phyloP scores from a whole-genome alignment of 2,888 invertebrate genomes.

The Coronaproctus castanopsis region DNA sequence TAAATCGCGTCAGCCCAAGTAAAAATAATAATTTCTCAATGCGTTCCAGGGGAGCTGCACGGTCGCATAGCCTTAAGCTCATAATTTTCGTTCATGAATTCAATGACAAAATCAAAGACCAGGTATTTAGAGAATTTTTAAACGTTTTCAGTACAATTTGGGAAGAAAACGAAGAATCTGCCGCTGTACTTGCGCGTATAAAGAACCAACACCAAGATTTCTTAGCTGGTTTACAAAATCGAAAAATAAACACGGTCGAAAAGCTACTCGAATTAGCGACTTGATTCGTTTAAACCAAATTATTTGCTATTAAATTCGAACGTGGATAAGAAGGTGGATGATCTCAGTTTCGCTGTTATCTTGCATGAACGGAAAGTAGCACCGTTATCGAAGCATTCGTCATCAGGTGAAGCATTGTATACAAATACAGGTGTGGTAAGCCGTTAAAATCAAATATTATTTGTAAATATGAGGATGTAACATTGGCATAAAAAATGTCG shows the following conservation, averaged over 20 bases:
- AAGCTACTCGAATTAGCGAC: neutral
- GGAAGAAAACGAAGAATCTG: conserved; percentile 11
- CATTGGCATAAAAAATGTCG: conserved; percentile 9
- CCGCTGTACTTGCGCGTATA: conserved; percentile 6
- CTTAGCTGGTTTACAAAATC: conserved; percentile 4
- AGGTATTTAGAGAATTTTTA: conserved; percentile 12
- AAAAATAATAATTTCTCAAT: conserved; percentile 14
- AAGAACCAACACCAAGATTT: conserved; percentile 11
- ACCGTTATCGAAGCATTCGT: neutral
- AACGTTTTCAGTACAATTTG: conserved; percentile 9
- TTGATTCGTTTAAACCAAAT: conserved; percentile 14
- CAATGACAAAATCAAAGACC: conserved; percentile 13
- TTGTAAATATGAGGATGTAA: conserved; percentile 9
- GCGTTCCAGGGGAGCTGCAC: conserved; percentile 12
- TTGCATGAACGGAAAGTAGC: conserved; percentile 13
- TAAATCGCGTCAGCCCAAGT: conserved; percentile 11
- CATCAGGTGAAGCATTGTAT: neutral
- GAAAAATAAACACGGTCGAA: neutral
- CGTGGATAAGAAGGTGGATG: conserved; percentile 10
- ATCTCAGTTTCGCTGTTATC: conserved; percentile 9
- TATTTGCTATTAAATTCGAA: conserved; percentile 13
- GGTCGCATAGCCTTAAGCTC: conserved; percentile 2
- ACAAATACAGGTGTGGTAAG: too few species aligned
- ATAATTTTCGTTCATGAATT: conserved; percentile 10
- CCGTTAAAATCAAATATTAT: neutral